Evolutionary conservation across 2,113 vertebrate genomes (phyloP).

Genomic region (Todiramphus chloris): DNA sequence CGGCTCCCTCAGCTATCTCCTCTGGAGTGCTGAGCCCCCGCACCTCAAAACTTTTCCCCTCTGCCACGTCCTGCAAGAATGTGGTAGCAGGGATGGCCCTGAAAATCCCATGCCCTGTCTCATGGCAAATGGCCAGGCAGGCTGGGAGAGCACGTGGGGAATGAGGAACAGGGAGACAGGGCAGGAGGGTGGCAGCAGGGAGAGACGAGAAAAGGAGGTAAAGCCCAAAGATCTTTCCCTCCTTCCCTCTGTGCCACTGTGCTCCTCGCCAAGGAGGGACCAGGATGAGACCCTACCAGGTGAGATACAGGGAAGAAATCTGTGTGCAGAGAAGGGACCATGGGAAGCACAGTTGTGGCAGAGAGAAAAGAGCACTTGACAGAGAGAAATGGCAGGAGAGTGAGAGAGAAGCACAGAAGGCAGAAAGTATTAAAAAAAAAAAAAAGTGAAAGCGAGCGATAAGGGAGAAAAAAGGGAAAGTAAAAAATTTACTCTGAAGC

Average conservation of each 20-base stretch:
- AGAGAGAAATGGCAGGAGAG: constrained; percentile 2
- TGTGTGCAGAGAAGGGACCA: neutral
- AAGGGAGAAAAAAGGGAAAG: constrained; percentile 31
- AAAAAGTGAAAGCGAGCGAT: neutral
- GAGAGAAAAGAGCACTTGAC: neutral
- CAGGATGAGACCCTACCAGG: neutral
- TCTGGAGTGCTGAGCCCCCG: accelerated
- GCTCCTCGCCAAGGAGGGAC: accelerated
- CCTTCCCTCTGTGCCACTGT: neutral
- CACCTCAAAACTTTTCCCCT: neutral
- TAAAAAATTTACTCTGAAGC: constrained; percentile 41
- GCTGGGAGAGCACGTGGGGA: neutral
- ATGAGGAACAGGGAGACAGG: neutral
- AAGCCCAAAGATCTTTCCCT: neutral
- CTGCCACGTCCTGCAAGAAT: neutral
- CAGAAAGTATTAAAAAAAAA: neutral
- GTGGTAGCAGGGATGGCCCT: neutral
- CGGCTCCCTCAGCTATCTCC: neutral
- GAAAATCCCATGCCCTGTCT: neutral
- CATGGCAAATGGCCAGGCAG: accelerated
- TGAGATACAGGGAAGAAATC: neutral
- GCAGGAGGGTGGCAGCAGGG: neutral
- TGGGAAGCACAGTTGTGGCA: accelerated
- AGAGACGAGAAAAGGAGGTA: neutral
- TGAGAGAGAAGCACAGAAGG: neutral